Base-by-base conservation (phyloP, 1,140 invertebrate genomes). In the Drosophila sturtevanti region DNA sequence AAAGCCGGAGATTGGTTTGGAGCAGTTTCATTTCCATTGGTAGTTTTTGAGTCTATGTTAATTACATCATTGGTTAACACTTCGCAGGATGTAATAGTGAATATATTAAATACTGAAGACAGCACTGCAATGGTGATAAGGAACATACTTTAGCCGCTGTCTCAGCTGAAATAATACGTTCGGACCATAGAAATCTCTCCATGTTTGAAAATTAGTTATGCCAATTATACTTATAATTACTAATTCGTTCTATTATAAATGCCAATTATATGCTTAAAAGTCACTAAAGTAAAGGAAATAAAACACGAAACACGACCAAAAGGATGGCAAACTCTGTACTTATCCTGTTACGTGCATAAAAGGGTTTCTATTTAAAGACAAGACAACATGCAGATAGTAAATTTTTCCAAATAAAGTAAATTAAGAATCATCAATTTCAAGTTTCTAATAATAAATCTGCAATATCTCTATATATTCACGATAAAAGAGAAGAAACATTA, bases 1-100 rank as follows among this genome's bases (percentile, higher is more conserved):
- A 82, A 86, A 3, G 84, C 64, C 51, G 27, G 67, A 9, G 31
- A 14, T 48, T 60, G 27, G 2, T 1, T 11, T 60, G 22, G 1
- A 27, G 1, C 7, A 4, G 9, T 5, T 12, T 0, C 6, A 4
- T 10, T 1, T 1, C 37, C 0, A 21, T 2, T 12, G 6, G 24
- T 35, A 27, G 18, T 60, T 21, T 18, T 16, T 10, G 38, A 21
- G 3, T 10, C 4, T 7, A 2, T 4, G 14, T 6, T 44, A 9
- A 16, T 44, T 4, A 44, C 2, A 18, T 21, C 14, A 55, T 27
- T 55, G 14, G 14, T 55, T 11, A 55, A 16, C 1, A 16, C 52
- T 55, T 31, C 9, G 16, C 41, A 3, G 16, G 3, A 11, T 56
- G 27, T 18, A 34, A 0, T 18, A 1, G 14, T 11, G 12, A 34